These are phyloP conservation scores for Lamprotornis superbus DNA, from an alignment of 2,113 vertebrate species.

Conservation along the genomic window DNA sequence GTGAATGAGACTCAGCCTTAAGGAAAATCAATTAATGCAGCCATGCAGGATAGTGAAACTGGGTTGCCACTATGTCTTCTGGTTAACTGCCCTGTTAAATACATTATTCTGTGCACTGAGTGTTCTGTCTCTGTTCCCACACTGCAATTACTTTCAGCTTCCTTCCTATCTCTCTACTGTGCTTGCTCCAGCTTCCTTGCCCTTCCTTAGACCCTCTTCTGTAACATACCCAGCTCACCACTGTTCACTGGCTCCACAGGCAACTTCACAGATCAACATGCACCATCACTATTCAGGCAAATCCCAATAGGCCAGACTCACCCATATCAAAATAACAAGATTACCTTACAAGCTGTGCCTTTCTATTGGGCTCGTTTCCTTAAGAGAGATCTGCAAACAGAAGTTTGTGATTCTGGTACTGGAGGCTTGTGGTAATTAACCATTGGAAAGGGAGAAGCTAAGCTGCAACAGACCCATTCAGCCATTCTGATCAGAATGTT, in stretches of 20 bases:
- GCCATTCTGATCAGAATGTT: not conserved
- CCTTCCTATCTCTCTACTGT: not conserved
- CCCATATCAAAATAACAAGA: accelerated
- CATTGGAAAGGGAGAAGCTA: not conserved
- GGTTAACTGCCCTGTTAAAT: not conserved
- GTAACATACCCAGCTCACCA: not conserved
- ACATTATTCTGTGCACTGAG: not conserved
- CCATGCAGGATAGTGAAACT: not conserved
- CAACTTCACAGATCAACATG: not conserved
- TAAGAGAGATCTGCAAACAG: not conserved
- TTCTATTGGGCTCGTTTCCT: not conserved
- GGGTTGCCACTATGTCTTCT: not conserved
- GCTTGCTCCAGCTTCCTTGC: not conserved
- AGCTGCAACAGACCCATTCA: not conserved
- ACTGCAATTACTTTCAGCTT: not conserved
- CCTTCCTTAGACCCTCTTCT: not conserved
- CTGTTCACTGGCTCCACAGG: not conserved
- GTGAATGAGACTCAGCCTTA: not conserved
- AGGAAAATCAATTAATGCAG: not conserved
- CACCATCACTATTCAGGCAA: not conserved
- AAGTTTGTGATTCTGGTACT: not conserved
- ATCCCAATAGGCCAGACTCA: not conserved
- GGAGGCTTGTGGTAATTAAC: not conserved
- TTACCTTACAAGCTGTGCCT: not conserved
- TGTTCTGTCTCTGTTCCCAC: not conserved